A percentile compares a stretch with the other conserved stretches of the same genome.
Conservation (phyloP, 2,113 vertebrate species). For the Lophochroa leadbeateri region DNA sequence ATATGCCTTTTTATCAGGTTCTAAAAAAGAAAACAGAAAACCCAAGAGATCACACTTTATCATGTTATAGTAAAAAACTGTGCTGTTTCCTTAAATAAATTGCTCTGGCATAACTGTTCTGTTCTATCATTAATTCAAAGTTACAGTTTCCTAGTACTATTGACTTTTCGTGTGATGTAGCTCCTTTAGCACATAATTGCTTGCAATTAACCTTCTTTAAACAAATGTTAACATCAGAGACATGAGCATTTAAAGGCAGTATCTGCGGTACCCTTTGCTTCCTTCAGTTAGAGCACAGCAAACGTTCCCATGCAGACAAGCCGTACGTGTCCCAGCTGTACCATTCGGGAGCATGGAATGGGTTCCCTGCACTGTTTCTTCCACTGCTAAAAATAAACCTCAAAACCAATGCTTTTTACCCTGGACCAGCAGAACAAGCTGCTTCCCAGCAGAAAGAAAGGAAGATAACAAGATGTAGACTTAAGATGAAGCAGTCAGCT, state of each 20-base stretch:
- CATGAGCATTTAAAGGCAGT: constrained; percentile 16
- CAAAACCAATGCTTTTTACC: background rate
- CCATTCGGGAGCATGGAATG: background rate
- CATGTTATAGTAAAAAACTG: background rate
- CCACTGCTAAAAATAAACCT: background rate
- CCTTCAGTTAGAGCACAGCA: background rate
- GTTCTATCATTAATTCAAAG: constrained; percentile 49
- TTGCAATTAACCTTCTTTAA: constrained; percentile 57
- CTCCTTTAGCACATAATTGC: constrained; percentile 45
- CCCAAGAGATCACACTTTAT: background rate
- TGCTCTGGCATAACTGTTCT: constrained; percentile 2
- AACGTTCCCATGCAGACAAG: background rate
- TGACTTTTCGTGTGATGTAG: constrained; percentile 50
- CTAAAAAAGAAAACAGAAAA: background rate
- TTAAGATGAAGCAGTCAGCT: background rate
- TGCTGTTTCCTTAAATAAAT: constrained; percentile 22
- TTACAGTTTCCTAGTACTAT: constrained; percentile 48
- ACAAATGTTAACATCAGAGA: constrained; percentile 51
- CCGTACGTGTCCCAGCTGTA: fast-evolving
- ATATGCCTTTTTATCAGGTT: background rate
- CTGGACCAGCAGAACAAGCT: background rate
- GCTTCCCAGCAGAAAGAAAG: background rate
- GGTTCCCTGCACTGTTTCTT: background rate
- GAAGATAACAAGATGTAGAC: background rate
- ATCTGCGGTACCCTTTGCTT: background rate